Percentiles rank a stretch among this genome's conserved stretches.
Evolutionary conservation across 2,888 invertebrate species (phyloP).

Genomic region (Harpalus rubripes): DNA sequence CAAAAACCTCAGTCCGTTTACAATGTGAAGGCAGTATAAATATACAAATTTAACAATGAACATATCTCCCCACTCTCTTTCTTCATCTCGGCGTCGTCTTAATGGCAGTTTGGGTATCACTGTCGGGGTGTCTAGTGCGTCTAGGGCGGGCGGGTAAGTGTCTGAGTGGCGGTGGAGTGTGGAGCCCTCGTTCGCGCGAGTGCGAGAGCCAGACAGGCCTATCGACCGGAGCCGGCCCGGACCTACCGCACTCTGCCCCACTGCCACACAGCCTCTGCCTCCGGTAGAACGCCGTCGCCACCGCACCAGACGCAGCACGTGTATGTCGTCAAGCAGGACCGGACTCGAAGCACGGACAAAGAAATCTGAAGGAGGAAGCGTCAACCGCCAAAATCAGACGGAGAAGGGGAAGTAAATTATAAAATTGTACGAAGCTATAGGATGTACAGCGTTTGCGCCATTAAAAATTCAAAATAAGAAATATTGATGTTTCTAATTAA

Average conservation of each 20-base stretch:
- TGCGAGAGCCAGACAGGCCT: conserved; percentile 72
- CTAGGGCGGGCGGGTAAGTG: conserved; percentile 57
- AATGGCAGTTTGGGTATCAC: conserved; percentile 2
- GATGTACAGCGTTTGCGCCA: no score
- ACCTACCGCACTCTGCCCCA: conserved; percentile 74
- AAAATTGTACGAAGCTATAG: no score
- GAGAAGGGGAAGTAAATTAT: no score
- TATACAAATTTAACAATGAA: no score
- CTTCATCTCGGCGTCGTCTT: background rate
- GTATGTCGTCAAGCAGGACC: conserved; percentile 40
- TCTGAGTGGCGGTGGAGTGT: conserved; percentile 40
- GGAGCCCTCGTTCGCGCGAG: background rate
- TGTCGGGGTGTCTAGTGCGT: background rate
- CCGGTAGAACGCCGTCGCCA: conserved; percentile 65
- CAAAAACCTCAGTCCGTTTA: no score
- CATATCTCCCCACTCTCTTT: no score
- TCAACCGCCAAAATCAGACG: no score
- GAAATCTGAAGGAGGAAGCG: background rate
- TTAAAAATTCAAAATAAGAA: no score
- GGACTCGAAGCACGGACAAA: background rate
- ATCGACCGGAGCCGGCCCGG: conserved; percentile 72
- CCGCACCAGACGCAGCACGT: conserved; percentile 64
- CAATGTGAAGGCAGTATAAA: no score
- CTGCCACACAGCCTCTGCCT: conserved; percentile 70
- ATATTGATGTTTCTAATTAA: no score